Evolutionary conservation across 1,140 invertebrate genomes (phyloP), one percentile per base, ranked within the genome.

Genomic region (Daktulosphaira vitifoliae): DNA sequence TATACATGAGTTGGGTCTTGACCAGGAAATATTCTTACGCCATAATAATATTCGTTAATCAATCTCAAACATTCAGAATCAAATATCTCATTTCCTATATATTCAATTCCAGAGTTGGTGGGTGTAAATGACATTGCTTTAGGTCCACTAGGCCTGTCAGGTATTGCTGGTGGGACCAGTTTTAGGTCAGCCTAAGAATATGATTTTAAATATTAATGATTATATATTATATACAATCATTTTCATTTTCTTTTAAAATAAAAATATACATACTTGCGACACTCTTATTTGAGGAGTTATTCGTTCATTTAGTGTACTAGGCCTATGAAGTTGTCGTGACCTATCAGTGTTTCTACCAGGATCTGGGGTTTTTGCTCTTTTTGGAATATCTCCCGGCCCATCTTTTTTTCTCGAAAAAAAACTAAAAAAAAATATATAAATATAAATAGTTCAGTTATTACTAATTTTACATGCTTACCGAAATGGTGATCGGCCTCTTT

Each of bases 41-140:
- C 93, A 72, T 96, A 99, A 76, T 95, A 97, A 76, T 98, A 98
- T 77, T 99, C 96, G 74, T 98, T 95, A 72, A 98, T 93, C 8
- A 95, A 76, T 73, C 93, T 94, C 37, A 97, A 77, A 72, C 89
- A 92, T 53, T 91, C 89, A 0, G 82, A 77, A 71, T 94, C 90
- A 71, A 85, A 91, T 65, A 92, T 84, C 74, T 93, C 89, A 71
- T 89, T 85, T 65, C 86, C 88, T 48, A 88, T 83, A 0, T 83
- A 79, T 73, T 90, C 88, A 0, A 88, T 81, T 6, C 84, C 80
- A 1, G 80, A 81, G 8, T 81, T 80, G 0, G 82, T 80, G 13
- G 78, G 78, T 13, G 74, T 75, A 0, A 84, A 81, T 0, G 86
- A 86, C 78, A 90, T 82, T 38, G 83, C 81, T 70, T 89, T 89